phyloP scores from a whole-genome alignment of 2,797 vertebrate species.

The Meriones psammophilus region DNA sequence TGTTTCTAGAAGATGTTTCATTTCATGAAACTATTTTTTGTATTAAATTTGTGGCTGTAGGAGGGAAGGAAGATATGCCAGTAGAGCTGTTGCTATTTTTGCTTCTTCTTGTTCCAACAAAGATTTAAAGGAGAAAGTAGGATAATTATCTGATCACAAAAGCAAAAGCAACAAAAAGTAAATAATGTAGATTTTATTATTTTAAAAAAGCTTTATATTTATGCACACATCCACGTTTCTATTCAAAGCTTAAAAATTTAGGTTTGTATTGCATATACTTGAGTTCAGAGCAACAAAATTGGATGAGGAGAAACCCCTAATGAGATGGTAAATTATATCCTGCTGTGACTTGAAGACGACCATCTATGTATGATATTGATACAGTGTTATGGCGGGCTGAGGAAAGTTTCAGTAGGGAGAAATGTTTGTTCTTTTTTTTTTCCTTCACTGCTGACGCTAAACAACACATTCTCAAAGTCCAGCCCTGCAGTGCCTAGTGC shows the following conservation, averaged over 20 bases:
- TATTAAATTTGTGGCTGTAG: slow-evolving; percentile 37
- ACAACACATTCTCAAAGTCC: background rate
- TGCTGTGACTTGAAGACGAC: slow-evolving; percentile 48
- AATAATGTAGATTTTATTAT: slow-evolving; percentile 66
- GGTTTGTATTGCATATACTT: slow-evolving; percentile 9
- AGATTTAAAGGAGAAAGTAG: slow-evolving; percentile 54
- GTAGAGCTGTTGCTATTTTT: slow-evolving; percentile 72
- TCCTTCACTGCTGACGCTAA: background rate
- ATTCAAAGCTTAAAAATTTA: slow-evolving; percentile 25
- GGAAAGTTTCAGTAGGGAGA: background rate
- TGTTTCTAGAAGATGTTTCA: slow-evolving; percentile 61
- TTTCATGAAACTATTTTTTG: slow-evolving; percentile 8
- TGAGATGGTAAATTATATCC: slow-evolving; percentile 38
- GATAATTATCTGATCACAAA: slow-evolving; percentile 73
- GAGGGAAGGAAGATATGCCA: slow-evolving; percentile 34
- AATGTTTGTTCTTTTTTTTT: background rate
- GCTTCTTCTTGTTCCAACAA: slow-evolving; percentile 13
- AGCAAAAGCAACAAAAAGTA: slow-evolving; percentile 54
- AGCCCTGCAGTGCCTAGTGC: accelerated
- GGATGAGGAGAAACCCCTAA: slow-evolving; percentile 5
- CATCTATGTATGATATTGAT: background rate
- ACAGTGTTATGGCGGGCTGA: background rate
- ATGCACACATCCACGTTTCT: background rate
- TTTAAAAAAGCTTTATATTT: background rate
- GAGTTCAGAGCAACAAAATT: slow-evolving; percentile 43